Conservation (phyloP, 37 sponge, comb jelly and placozoan genomes). For the Mnemiopsis leidyi region DNA sequence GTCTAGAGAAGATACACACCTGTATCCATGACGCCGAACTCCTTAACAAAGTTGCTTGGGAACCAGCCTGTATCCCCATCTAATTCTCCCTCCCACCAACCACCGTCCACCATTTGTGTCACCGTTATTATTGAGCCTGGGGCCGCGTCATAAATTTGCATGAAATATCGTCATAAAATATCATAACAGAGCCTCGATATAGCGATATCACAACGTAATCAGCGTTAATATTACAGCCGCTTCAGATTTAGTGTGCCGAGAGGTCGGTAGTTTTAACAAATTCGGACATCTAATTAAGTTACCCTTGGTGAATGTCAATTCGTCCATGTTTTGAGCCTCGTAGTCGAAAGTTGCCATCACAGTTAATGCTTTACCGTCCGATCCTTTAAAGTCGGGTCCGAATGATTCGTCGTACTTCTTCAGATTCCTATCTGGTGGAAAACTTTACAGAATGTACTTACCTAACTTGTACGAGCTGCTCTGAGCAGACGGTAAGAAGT, state of each 20-base stretch:
- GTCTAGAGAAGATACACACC: too few species aligned
- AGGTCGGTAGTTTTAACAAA: too few species aligned
- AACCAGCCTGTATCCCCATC: constrained; percentile 58
- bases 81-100: constrained; percentile 58
- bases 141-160: too few species aligned
- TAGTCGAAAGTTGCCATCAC: constrained; percentile 43
- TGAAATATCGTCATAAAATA: too few species aligned
- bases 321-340: constrained; percentile 64
- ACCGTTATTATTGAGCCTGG: constrained; percentile 47
- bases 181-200: too few species aligned
- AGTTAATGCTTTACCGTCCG: constrained; percentile 16
- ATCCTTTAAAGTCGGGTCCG: constrained; percentile 53
- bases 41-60: constrained; percentile 54
- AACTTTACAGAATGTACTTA: neutral
- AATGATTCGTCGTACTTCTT: constrained; percentile 61
- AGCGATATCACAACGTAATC: too few species aligned
- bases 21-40: constrained; percentile 36
- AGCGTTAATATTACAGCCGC: too few species aligned
- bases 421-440: neutral
- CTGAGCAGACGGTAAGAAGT: too few species aligned
- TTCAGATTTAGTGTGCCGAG: too few species aligned
- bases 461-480: too few species aligned
- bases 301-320: constrained; percentile 17
- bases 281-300: too few species aligned
- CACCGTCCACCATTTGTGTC: constrained; percentile 60